A percentile compares a stretch with the other conserved stretches of the same genome.
phyloP scores from a whole-genome alignment of 1,140 invertebrate species.

The Cyclargus thomasi region DNA sequence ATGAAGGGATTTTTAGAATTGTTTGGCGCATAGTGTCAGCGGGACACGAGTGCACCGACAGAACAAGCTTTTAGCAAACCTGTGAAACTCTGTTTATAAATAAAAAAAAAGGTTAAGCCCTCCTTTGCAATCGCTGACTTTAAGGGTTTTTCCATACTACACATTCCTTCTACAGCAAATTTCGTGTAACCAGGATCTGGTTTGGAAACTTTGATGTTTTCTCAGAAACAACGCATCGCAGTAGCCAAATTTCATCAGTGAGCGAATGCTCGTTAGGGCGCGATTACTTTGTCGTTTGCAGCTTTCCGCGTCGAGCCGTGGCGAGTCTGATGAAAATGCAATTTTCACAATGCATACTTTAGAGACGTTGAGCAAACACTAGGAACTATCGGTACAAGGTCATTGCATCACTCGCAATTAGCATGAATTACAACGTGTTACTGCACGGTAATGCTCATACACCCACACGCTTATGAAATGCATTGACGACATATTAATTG shows the following conservation, averaged over 20 bases:
- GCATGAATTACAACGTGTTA: slow-evolving; percentile 30
- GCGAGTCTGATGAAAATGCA: neutral
- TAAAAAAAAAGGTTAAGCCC: too few relatives aligned
- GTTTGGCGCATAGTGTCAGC: too few relatives aligned
- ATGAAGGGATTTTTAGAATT: too few relatives aligned
- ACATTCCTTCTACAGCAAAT: neutral
- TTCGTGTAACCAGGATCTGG: neutral
- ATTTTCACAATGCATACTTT: neutral
- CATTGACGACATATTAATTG: slow-evolving; percentile 8
- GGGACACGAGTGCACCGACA: too few relatives aligned
- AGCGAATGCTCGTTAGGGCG: neutral
- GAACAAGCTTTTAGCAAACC: too few relatives aligned
- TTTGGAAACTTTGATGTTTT: neutral
- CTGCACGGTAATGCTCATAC: slow-evolving; percentile 19
- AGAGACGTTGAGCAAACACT: slow-evolving; percentile 21
- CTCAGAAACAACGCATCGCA: neutral
- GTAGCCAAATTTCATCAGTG: neutral
- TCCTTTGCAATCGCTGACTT: too few relatives aligned
- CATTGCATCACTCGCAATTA: slow-evolving; percentile 34
- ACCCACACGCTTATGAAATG: slow-evolving; percentile 19
- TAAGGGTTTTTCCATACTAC: too few relatives aligned
- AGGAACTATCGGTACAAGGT: slow-evolving; percentile 27
- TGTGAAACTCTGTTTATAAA: too few relatives aligned
- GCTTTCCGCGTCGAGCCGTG: neutral
- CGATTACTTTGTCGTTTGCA: slow-evolving; percentile 1